Percentiles rank a stretch among this genome's conserved stretches.
These are phyloP conservation scores for Ciona savignyi DNA, from an alignment of 23 tunicate species.

Conservation along the genomic window DNA sequence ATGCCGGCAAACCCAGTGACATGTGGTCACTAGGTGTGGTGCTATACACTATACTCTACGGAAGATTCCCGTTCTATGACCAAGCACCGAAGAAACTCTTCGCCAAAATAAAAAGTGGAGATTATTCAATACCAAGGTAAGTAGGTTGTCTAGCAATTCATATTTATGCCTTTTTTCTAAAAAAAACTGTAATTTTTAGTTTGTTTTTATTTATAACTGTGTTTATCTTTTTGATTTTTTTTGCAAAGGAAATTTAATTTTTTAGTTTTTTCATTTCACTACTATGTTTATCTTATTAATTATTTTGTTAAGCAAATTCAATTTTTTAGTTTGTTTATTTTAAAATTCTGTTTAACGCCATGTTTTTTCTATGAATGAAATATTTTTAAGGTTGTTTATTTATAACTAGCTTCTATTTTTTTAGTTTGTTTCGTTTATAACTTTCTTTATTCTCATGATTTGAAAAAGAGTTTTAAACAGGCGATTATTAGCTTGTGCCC, in stretches of 20 bases:
- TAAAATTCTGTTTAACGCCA: no score
- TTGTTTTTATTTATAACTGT: neutral
- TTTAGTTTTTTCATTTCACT: no score
- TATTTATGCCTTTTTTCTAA: neutral
- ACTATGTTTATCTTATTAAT: neutral
- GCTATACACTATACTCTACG: constrained; percentile 74
- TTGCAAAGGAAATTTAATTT: no score
- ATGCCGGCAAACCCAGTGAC: constrained; percentile 87
- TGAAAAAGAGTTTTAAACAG: no score
- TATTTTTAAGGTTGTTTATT: no score
- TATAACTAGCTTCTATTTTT: no score
- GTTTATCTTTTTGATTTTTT: neutral
- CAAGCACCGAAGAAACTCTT: constrained; percentile 50
- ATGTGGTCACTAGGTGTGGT: constrained; percentile 95
- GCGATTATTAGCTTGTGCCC: no score
- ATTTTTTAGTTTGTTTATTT: no score
- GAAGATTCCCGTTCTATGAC: constrained; percentile 82
- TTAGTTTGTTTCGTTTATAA: no score
- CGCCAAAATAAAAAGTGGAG: constrained; percentile 52
- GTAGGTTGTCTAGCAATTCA: neutral
- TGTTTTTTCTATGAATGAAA: no score
- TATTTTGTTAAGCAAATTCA: neutral
- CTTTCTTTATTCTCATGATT: no score
- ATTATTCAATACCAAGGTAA: constrained; percentile 58
- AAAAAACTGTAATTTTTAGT: neutral